A percentile compares a stretch with the other conserved stretches of the same genome.
phyloP scores from a whole-genome alignment of 2,888 invertebrate genomes.

The Agrotis puta region DNA sequence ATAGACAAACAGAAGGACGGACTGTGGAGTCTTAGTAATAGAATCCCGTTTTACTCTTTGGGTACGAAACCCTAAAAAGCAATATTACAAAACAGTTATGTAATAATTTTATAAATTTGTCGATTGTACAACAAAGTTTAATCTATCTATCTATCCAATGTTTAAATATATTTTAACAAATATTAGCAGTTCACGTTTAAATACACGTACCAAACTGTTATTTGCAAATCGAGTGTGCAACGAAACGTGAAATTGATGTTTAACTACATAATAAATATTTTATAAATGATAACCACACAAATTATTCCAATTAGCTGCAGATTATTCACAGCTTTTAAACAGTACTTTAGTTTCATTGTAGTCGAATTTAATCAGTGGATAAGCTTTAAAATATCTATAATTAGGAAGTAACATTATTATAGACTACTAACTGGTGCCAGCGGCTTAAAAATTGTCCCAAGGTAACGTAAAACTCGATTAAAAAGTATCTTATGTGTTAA shows the following conservation, averaged over 20 bases:
- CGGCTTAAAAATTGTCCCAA: too few species aligned
- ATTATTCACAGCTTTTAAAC: conserved; percentile 36
- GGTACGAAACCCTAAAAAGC: too few species aligned
- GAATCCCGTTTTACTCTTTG: too few species aligned
- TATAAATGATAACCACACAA: conserved; percentile 37
- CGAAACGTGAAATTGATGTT: conserved; percentile 49
- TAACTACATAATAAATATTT: conserved; percentile 38
- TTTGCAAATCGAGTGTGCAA: conserved; percentile 37
- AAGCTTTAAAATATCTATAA: neutral
- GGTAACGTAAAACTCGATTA: too few species aligned
- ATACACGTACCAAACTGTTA: conserved; percentile 26
- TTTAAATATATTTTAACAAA: conserved; percentile 29
- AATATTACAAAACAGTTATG: too few species aligned
- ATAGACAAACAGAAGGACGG: too few species aligned
- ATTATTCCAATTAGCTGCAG: conserved; percentile 30
- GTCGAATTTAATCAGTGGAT: conserved; percentile 3
- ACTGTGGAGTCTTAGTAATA: too few species aligned
- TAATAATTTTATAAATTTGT: too few species aligned
- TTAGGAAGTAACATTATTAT: neutral
- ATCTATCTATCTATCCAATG: too few species aligned
- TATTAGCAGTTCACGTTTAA: conserved; percentile 15
- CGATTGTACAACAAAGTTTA: too few species aligned
- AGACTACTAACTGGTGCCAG: too few species aligned
- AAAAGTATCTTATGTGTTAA: too few species aligned
- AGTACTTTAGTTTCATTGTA: conserved; percentile 4